Evolutionary conservation across 2,113 vertebrate genomes (phyloP).

Genomic region (Cnemophilus loriae): DNA sequence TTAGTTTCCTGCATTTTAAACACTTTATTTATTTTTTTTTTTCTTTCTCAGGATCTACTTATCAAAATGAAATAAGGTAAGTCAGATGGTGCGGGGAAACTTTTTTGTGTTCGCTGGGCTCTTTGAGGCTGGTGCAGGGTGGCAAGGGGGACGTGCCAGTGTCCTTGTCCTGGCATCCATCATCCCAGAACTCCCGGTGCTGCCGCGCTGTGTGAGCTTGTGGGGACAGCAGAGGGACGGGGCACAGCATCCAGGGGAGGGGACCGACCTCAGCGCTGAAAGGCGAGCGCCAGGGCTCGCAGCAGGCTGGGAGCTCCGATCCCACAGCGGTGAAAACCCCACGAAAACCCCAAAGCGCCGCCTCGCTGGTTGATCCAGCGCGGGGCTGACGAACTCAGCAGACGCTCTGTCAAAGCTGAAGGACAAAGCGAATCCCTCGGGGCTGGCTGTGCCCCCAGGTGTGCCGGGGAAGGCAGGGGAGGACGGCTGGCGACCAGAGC

Average conservation of each 20-base stretch:
- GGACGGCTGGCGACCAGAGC: not conserved
- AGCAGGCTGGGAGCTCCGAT: not conserved
- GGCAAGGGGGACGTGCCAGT: too few relatives aligned
- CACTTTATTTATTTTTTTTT: not conserved
- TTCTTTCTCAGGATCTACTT: slow-evolving; percentile 60
- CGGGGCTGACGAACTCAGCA: fast-evolving
- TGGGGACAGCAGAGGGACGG: not conserved
- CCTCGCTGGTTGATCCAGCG: not conserved
- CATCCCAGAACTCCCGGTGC: fast-evolving
- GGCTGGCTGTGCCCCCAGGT: fast-evolving
- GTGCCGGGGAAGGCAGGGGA: not conserved
- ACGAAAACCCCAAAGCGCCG: fast-evolving
- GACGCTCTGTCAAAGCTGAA: fast-evolving
- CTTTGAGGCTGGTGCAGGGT: not conserved
- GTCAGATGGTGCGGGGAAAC: not conserved
- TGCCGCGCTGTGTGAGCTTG: not conserved
- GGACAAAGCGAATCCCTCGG: too few relatives aligned
- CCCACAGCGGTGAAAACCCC: fast-evolving
- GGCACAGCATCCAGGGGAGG: not conserved
- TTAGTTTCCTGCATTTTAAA: not conserved
- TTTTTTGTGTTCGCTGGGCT: not conserved
- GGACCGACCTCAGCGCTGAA: fast-evolving
- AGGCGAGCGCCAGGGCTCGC: fast-evolving
- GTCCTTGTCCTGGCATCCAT: not conserved
- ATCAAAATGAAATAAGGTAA: slow-evolving; percentile 75